A percentile compares a stretch with the other conserved stretches of the same genome.
These are phyloP conservation scores for Trichosurus vulpecula DNA, from an alignment of 2,797 vertebrate species.

Conservation along the genomic window DNA sequence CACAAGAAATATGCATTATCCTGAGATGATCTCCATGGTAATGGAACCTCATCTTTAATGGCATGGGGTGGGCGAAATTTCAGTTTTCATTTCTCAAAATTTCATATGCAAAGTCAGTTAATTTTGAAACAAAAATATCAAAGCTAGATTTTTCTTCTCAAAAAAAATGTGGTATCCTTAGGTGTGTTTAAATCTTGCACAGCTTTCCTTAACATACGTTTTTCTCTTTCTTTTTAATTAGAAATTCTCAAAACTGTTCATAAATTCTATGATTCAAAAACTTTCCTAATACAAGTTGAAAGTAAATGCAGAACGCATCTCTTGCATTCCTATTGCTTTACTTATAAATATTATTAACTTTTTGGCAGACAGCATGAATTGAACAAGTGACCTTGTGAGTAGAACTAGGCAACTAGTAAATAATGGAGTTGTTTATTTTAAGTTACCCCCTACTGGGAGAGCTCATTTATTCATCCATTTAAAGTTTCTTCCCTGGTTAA, in stretches of 20 bases:
- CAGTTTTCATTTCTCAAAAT: constrained; percentile 36
- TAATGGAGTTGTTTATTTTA: neutral
- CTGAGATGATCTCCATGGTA: neutral
- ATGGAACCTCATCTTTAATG: constrained; percentile 13
- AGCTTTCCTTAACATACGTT: constrained; percentile 19
- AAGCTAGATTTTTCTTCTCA: constrained; percentile 38
- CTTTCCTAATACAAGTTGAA: constrained; percentile 43
- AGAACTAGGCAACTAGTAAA: constrained; percentile 35
- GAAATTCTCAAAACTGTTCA: neutral
- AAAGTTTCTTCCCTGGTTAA: constrained; percentile 29
- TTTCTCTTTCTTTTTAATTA: constrained; percentile 15
- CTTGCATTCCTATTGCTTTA: constrained; percentile 29
- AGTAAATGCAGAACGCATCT: constrained; percentile 16
- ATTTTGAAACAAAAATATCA: constrained; percentile 33
- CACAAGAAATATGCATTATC: neutral
- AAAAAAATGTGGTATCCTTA: neutral
- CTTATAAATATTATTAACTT: constrained; percentile 53
- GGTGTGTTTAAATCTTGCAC: neutral
- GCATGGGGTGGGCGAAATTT: constrained; percentile 37
- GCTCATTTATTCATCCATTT: constrained; percentile 41
- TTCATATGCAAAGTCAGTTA: constrained; percentile 17
- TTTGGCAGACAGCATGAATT: constrained; percentile 28
- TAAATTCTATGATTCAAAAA: constrained; percentile 21
- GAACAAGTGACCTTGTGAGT: constrained; percentile 46
- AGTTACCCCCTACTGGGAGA: constrained; percentile 12